Percentiles rank a stretch among this genome's conserved stretches.
phyloP scores from a whole-genome alignment of 2,797 vertebrate genomes.

The Varecia variegata region DNA sequence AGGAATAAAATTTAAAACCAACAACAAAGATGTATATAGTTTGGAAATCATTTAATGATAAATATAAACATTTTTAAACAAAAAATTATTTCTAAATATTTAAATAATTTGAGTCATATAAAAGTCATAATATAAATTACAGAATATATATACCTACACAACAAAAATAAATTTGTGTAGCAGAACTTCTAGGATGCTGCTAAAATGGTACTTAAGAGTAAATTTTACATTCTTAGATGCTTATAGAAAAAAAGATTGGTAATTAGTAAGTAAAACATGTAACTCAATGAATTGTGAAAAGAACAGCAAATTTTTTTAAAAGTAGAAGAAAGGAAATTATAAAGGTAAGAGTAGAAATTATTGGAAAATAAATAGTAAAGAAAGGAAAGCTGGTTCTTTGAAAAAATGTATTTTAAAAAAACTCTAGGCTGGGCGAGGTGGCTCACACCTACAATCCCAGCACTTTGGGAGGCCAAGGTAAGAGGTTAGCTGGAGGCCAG shows the following conservation, averaged over 20 bases:
- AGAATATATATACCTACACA: neutral
- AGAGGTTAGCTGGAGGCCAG: neutral
- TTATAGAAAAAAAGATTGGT: neutral
- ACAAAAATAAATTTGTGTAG: neutral
- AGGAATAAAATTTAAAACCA: constrained; percentile 4
- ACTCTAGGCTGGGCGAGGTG: neutral
- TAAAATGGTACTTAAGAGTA: neutral
- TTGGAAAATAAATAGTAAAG: neutral
- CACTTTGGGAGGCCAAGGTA: neutral
- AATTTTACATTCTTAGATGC: neutral
- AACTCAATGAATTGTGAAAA: constrained; percentile 11
- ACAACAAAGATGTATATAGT: neutral
- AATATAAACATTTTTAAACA: neutral
- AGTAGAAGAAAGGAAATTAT: neutral
- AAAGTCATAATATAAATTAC: neutral
- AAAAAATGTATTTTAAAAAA: neutral
- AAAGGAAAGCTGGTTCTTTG: neutral
- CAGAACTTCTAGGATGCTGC: neutral
- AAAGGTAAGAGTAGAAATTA: neutral
- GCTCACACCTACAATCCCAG: neutral
- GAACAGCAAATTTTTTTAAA: neutral
- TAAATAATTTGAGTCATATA: neutral
- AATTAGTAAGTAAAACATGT: neutral
- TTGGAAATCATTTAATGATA: neutral
- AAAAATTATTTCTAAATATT: constrained; percentile 12